A percentile compares a stretch with the other conserved stretches of the same genome.
phyloP scores from a whole-genome alignment of 1,140 invertebrate genomes.

The Rhagoletis zephyria region DNA sequence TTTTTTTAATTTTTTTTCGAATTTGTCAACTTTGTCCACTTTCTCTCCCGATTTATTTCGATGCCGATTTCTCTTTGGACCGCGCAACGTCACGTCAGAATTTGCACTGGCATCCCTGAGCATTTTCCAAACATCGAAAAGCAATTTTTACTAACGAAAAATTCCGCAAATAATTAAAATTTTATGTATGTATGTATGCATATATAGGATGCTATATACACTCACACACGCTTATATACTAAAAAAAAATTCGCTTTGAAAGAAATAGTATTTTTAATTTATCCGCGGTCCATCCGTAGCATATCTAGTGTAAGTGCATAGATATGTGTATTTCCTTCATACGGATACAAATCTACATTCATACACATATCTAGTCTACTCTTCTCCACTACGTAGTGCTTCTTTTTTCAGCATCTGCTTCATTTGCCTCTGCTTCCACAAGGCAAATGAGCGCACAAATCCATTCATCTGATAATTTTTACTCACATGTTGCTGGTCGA shows the following conservation, averaged over 20 bases:
- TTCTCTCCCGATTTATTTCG: neutral
- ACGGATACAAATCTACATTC: neutral
- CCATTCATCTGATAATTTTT: neutral
- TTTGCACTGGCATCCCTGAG: neutral
- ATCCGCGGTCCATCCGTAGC: neutral
- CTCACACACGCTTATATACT: neutral
- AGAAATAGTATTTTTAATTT: neutral
- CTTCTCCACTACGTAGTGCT: neutral
- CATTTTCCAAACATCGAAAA: slow-evolving; percentile 5
- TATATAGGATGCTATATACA: neutral
- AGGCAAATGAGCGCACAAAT: neutral
- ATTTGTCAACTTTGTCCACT: neutral
- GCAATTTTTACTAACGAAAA: neutral
- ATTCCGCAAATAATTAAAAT: slow-evolving; percentile 32
- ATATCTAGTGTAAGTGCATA: neutral
- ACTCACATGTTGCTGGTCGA: neutral
- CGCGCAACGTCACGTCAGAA: neutral
- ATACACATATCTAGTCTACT: neutral
- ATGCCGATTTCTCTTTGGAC: neutral
- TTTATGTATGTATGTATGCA: neutral
- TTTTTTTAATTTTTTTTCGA: neutral
- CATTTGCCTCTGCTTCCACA: neutral
- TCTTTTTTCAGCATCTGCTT: neutral
- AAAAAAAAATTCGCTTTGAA: neutral
- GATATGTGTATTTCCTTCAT: neutral